Evolutionary conservation across 2,888 invertebrate species (phyloP), one percentile per base, ranked within the genome.

Genomic region (Dexiosoma caninum): DNA sequence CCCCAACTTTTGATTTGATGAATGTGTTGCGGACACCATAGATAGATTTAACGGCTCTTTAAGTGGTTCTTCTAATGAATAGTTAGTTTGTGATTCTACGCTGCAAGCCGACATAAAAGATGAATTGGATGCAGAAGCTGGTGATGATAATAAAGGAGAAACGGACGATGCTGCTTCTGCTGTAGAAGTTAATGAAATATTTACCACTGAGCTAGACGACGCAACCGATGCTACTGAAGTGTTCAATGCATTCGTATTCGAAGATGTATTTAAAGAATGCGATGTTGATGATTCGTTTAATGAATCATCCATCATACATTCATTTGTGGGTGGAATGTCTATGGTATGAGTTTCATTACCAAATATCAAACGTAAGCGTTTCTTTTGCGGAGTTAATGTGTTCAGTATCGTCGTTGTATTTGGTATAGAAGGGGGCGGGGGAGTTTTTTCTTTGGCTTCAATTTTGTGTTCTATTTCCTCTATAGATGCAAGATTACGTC

Each of bases 301-400:
- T 76, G 77, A 82, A 51, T 87, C 84, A 78, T 85, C 84, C 55
- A 84, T 76, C 62, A 84, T 76, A 78, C 53, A 55, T 67, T 57
- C 57, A 55, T 71, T 59, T 46, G 83, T 83, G 42, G 94, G 92
- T 90, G 96, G 96, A 91, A 97, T 93, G 92, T 96, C 95, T 88
- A 96, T 96, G 88, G 95, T 96, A 88, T 94, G 95, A 87, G 95
- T 95, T 90, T 97, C 97, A 89, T 96, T 96, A 85, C 97, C 96
- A 87, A 97, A 95, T 86, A 96, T 96, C 87, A 97, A 92, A 87
- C 95, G 93, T 89, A 97, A 92, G 87, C 97, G 93, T 91, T 97
- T 97, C 93, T 95, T 94, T 62, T 95, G 94, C 83, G 94, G 94
- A 86, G 93, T 92, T 37, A 81, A 75, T n/a, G 81, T 40, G 46